phyloP scores from a whole-genome alignment of 2,888 invertebrate species.

The Metacarcinus magister region DNA sequence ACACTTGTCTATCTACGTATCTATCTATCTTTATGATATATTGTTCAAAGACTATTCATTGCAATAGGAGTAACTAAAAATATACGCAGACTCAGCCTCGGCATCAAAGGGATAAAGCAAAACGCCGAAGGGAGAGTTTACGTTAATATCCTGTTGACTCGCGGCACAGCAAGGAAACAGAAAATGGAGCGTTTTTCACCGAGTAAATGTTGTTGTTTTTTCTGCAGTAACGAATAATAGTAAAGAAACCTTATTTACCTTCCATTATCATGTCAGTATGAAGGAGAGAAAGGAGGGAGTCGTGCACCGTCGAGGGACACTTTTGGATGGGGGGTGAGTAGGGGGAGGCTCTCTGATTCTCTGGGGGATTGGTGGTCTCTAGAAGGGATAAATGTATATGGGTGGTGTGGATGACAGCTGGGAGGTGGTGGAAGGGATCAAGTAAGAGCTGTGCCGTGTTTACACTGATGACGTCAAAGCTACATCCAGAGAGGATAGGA shows the following conservation, averaged over 20 bases:
- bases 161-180: background rate
- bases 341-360: background rate
- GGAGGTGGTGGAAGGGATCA: background rate
- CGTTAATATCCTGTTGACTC: slow-evolving; percentile 30
- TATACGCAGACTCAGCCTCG: background rate
- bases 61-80: background rate
- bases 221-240: background rate
- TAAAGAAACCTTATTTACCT: background rate
- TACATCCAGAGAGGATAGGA: background rate
- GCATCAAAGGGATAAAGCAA: background rate
- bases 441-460: background rate
- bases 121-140: background rate
- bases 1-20: background rate
- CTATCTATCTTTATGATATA: background rate
- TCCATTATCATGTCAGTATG: background rate
- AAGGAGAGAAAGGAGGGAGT: background rate
- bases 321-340: background rate
- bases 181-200: background rate
- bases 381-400: background rate
- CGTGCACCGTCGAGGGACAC: background rate
- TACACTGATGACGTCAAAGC: background rate
- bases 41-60: background rate
- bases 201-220: background rate
- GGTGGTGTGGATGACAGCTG: background rate
- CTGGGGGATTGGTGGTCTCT: background rate